Evolutionary conservation across 2,797 vertebrate species (phyloP).

Genomic region (Kryptopterus vitreolus): DNA sequence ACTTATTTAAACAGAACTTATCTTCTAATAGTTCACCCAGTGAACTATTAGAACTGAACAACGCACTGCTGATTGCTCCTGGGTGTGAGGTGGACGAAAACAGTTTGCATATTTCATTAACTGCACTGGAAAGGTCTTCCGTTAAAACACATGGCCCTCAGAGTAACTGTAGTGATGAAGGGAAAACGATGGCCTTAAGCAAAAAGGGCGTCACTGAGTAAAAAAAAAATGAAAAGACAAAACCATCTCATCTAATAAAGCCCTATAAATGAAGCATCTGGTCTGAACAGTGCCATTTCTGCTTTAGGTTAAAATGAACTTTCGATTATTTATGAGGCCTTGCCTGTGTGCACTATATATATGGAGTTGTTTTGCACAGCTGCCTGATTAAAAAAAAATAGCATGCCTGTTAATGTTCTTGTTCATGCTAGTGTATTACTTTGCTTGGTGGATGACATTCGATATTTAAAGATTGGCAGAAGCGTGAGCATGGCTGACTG

Average conservation of each 20-base stretch:
- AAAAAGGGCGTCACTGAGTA: slow-evolving; percentile 30
- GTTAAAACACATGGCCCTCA: slow-evolving; percentile 54
- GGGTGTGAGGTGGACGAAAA: slow-evolving; percentile 36
- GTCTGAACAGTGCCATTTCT: slow-evolving; percentile 29
- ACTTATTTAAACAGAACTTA: slow-evolving; percentile 15
- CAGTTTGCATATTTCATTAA: slow-evolving; percentile 62
- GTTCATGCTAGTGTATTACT: background rate
- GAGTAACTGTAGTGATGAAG: slow-evolving; percentile 35
- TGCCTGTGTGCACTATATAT: background rate
- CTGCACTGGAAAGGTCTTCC: slow-evolving; percentile 49
- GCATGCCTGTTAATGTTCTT: background rate
- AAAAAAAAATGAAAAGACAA: slow-evolving; percentile 30
- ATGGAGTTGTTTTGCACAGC: background rate
- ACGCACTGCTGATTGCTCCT: slow-evolving; percentile 40
- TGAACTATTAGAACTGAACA: too few species aligned
- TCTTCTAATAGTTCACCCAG: background rate
- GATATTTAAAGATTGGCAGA: background rate
- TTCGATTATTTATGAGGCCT: slow-evolving; percentile 40
- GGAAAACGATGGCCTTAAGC: slow-evolving; percentile 34
- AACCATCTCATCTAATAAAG: slow-evolving; percentile 49
- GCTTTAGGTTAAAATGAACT: slow-evolving; percentile 32
- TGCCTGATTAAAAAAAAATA: background rate
- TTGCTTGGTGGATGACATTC: slow-evolving; percentile 11
- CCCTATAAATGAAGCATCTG: slow-evolving; percentile 53
- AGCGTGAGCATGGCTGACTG: background rate